These are phyloP conservation scores for Araneus ventricosus DNA, from an alignment of 1,140 invertebrate genomes.

Conservation along the genomic window DNA sequence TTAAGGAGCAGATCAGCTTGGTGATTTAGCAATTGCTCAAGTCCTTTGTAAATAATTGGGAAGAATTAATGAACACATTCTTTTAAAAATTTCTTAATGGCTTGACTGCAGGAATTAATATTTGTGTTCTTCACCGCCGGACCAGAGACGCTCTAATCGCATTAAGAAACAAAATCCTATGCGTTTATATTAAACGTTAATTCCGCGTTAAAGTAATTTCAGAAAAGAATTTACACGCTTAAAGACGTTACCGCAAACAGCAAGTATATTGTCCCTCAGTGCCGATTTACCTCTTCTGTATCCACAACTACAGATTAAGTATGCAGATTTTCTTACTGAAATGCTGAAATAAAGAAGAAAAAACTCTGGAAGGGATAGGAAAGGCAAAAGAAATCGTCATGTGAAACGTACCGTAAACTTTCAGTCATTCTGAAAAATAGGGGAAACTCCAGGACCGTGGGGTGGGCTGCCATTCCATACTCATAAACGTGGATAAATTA, in stretches of 20 bases:
- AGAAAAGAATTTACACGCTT: background rate
- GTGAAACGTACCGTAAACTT: slow-evolving; percentile 44
- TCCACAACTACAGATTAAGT: slow-evolving; percentile 26
- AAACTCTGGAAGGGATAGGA: background rate
- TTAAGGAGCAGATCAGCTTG: too few relatives aligned
- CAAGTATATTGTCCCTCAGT: background rate
- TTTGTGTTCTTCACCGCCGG: too few relatives aligned
- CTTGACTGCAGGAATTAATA: too few relatives aligned
- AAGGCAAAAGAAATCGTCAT: slow-evolving; percentile 28
- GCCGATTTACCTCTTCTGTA: slow-evolving; percentile 2
- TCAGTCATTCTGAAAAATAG: slow-evolving; percentile 47
- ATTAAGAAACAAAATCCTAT: background rate
- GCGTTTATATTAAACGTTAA: background rate
- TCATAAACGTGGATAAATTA: slow-evolving; percentile 61
- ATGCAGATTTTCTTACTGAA: slow-evolving; percentile 43
- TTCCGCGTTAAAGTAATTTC: background rate
- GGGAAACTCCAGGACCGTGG: background rate
- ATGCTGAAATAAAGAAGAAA: background rate
- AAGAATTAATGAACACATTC: too few relatives aligned
- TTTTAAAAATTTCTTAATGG: too few relatives aligned
- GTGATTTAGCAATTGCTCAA: too few relatives aligned
- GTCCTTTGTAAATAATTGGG: too few relatives aligned
- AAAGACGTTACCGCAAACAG: background rate
- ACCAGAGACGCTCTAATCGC: too few relatives aligned
- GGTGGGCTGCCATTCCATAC: background rate